Percentiles rank a stretch among this genome's conserved stretches.
phyloP scores from a whole-genome alignment of 2,797 vertebrate species.

The Sebastes paucispinis region DNA sequence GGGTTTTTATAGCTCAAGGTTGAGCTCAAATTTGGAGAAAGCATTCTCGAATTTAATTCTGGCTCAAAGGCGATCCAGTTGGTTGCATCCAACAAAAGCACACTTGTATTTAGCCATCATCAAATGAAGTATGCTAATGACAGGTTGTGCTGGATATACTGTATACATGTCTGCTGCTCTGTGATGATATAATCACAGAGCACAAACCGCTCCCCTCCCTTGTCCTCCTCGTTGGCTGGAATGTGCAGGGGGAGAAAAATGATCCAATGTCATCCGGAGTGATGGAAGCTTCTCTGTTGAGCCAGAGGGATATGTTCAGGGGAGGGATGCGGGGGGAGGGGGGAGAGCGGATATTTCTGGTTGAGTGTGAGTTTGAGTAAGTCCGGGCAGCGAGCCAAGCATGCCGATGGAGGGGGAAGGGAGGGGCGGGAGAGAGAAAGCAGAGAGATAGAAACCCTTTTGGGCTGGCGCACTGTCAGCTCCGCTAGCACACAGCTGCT shows the following conservation, averaged over 20 bases:
- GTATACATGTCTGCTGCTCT: constrained; percentile 89
- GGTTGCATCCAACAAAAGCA: constrained; percentile 56
- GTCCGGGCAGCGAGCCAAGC: constrained; percentile 86
- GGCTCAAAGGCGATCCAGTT: constrained; percentile 48
- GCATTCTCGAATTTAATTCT: constrained; percentile 42
- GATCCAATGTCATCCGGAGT: constrained; percentile 86
- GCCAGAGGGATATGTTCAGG: constrained; percentile 86
- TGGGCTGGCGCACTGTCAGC: constrained; percentile 85
- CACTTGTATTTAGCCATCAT: constrained; percentile 67
- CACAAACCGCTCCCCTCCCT: constrained; percentile 77
- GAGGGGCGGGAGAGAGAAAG: constrained; percentile 50
- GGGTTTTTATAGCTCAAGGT: constrained; percentile 69
- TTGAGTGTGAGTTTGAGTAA: constrained; percentile 86
- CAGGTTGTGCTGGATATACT: constrained; percentile 87
- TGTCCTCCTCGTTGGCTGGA: constrained; percentile 78
- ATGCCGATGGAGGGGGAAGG: constrained; percentile 77
- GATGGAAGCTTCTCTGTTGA: constrained; percentile 89
- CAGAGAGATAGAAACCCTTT: constrained; percentile 78
- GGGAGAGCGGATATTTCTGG: constrained; percentile 81
- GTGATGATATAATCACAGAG: constrained; percentile 90
- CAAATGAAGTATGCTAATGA: constrained; percentile 85
- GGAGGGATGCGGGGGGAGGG: constrained; percentile 46
- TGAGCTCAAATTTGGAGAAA: constrained; percentile 50
- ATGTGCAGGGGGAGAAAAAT: constrained; percentile 81
- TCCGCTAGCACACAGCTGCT: constrained; percentile 91